These are phyloP conservation scores for Pelecanoides urinatrix DNA, from an alignment of 2,113 vertebrate species.

Conservation along the genomic window DNA sequence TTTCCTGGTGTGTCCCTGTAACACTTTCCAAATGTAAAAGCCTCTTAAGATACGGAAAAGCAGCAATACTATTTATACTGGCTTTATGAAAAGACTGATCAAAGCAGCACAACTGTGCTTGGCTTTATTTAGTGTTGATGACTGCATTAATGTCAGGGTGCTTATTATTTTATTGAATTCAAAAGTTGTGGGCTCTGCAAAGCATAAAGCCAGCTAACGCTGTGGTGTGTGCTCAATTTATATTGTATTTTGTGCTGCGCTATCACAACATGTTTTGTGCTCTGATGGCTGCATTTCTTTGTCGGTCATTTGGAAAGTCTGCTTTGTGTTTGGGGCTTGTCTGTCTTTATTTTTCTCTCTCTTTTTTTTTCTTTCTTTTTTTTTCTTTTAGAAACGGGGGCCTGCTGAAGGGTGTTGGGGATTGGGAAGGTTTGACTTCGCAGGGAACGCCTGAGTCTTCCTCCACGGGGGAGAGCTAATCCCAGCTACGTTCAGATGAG, in stretches of 20 bases:
- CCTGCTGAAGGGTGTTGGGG: background rate
- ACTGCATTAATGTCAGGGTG: constrained; percentile 40
- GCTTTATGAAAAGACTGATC: constrained; percentile 52
- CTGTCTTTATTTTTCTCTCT: background rate
- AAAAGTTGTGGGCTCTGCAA: constrained; percentile 19
- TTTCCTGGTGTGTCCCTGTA: background rate
- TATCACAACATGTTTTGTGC: background rate
- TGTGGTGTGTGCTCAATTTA: background rate
- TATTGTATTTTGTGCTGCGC: background rate
- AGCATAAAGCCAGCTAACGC: background rate
- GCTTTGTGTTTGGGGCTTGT: background rate
- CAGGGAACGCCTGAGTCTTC: background rate
- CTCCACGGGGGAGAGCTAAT: background rate
- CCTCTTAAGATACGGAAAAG: constrained; percentile 21
- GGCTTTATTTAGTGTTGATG: background rate
- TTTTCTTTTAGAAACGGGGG: too few relatives aligned
- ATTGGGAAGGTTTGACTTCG: background rate
- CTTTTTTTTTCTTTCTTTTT: too few relatives aligned
- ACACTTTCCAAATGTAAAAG: constrained; percentile 28
- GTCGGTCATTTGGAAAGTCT: background rate
- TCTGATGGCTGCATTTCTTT: background rate
- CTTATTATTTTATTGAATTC: constrained; percentile 53
- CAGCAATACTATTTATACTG: constrained; percentile 20
- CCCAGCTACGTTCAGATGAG: background rate
- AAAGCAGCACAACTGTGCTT: constrained; percentile 14